Evolutionary conservation across 2,797 vertebrate species (phyloP), one percentile per base, ranked within the genome.

Genomic region (Protonibea diacanthus): DNA sequence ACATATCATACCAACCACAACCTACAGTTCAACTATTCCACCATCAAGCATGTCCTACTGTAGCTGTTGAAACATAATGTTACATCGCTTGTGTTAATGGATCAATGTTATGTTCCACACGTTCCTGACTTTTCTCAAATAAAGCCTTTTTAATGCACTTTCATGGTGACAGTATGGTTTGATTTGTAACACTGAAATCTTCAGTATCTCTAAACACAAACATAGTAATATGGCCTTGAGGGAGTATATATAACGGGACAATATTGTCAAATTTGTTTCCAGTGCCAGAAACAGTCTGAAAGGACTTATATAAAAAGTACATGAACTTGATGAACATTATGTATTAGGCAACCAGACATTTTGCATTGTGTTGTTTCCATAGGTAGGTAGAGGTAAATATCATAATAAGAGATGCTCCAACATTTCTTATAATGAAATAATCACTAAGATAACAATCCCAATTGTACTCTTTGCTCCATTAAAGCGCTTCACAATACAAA

Each of bases 41-140:
- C 11, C 13, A 58, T 27, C 63, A 52, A 53, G 81, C 53, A 40
- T 20, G 2, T 64, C 13, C 56, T 38, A 14, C 5, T 76, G 20
- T 27, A 48, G 25, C 49, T 38, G 8, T 25, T 52, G 10, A 45
- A 57, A 62, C 21, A 25, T 51, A 55, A 81, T 53, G 59, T 85
- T 62, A 69, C 44, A 63, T 64, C 68, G 51, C 29, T 21, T 75
- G 49, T 82, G 25, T 71, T 61, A 58, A 29, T 44, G 25, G 49
- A 80, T 64, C 45, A 76, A 13, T 55, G 52, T 42, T 57, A 44
- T 73, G 38, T 75, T 78, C 78, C 81, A 78, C 27, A 73, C 5
- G 0, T 57, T 23, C 14, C 58, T 82, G 55, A 74, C 58, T 73
- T 86, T 84, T 86, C 58, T 71, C 79, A 80, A 93, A 92, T 93